These are phyloP conservation scores for Tipula vernalis DNA, from an alignment of 2,888 invertebrate species.

Conservation along the genomic window DNA sequence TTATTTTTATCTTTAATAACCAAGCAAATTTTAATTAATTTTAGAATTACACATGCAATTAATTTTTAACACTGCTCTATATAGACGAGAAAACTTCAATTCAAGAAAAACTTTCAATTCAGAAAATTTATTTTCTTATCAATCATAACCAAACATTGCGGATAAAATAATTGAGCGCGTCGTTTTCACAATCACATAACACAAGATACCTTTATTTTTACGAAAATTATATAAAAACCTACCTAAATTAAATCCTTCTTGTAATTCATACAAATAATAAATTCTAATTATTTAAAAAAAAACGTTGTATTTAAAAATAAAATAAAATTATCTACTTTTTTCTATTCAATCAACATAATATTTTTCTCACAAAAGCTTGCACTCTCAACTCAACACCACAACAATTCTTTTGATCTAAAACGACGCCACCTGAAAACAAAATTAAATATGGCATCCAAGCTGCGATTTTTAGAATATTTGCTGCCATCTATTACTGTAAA, in stretches of 20 bases:
- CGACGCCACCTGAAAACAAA: not conserved
- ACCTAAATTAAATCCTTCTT: not conserved
- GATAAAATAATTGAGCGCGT: not conserved
- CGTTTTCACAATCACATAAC: not conserved
- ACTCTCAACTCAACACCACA: not conserved
- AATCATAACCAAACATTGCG: not conserved
- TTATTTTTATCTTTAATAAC: not conserved
- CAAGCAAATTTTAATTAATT: not conserved
- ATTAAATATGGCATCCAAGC: not conserved
- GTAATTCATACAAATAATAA: not conserved
- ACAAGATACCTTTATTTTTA: not conserved
- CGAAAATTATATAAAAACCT: not conserved
- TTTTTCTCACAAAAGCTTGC: not conserved
- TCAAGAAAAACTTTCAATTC: not conserved
- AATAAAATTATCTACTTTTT: not conserved
- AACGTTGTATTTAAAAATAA: not conserved
- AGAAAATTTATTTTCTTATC: too few relatives aligned
- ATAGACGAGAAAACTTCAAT: not conserved
- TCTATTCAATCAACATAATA: not conserved
- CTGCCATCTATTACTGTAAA: not conserved
- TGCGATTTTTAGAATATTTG: not conserved
- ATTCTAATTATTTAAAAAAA: not conserved
- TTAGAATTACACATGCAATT: not conserved
- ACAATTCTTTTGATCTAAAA: not conserved
- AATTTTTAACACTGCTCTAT: not conserved